Base-by-base conservation (phyloP, 2,113 vertebrate genomes). In the Nothobranchius kuhntae region DNA sequence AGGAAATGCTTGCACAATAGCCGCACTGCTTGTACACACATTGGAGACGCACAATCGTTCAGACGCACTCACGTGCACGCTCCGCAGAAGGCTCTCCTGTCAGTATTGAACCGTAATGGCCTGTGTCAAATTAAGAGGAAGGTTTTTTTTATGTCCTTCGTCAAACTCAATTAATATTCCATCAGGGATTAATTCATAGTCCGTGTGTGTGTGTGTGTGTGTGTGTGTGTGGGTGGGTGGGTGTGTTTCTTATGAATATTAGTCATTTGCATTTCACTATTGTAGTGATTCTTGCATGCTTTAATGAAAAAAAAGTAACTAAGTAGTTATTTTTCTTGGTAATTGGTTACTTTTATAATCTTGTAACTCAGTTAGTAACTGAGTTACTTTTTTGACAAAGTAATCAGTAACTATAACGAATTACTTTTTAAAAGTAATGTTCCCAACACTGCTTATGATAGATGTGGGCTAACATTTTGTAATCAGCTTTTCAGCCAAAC, bases 121-220 rank as follows among this genome's bases (percentile, higher is more conserved):
- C 82, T 77, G 59, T 85, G 83, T 82, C 86, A 85, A 83, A 90
- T 88, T 87, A 90, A 84, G 70, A 65, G 61, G 73, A 84, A 85
- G 77, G 83, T 88, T 89, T 90, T 89, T 90, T 91, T 90, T 84
- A 89, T 90, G 86, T 87, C 82, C 65, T 81, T 74, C 44, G 77
- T 90, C 85, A 91, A 86, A 89, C 80, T 87, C 89, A 89, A 89
- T 90, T 89, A 89, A 88, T 89, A 87, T 84, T 87, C 86, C 81
- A 89, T 84, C 89, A 86, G 81, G 73, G 81, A 78, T 81, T 68
- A 87, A 88, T 87, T 88, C 75, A 82, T 85, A 78, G 71, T 74
- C 80, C 77, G 83, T 59, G 50, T 65, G 67, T 73, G 42, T 47
- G 65, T 68, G 40, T 35, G 45, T 71, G 53, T 58, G 46, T 53